Conservation (phyloP, 30 jellyfish, hydroid and myxozoan species). For the Chrysaora quinquecirrha region DNA sequence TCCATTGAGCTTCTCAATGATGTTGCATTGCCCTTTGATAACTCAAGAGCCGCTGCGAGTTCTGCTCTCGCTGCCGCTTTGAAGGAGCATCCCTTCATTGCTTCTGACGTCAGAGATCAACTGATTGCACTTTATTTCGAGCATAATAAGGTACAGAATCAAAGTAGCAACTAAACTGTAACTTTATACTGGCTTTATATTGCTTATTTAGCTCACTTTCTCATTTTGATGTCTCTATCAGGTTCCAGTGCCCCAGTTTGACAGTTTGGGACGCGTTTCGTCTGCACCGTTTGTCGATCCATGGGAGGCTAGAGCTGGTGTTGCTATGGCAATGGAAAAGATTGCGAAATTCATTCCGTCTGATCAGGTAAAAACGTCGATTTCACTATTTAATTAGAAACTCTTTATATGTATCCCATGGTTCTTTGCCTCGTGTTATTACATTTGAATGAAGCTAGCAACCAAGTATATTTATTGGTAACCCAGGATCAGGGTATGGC, state of each 20-base stretch:
- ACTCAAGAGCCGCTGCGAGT: slow-evolving; percentile 77
- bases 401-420: too few relatives aligned
- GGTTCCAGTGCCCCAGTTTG: slow-evolving; percentile 91
- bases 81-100: slow-evolving; percentile 51
- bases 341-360: slow-evolving; percentile 61
- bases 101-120: slow-evolving; percentile 50
- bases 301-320: slow-evolving; percentile 97
- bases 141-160: slow-evolving; percentile 56
- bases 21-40: slow-evolving; percentile 58
- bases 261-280: slow-evolving; percentile 82
- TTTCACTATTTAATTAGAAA: too few relatives aligned
- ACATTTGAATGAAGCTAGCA: too few relatives aligned
- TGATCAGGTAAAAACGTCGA: slow-evolving; percentile 74
- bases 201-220: neutral
- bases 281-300: slow-evolving; percentile 85
- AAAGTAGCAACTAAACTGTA: neutral
- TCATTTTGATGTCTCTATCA: slow-evolving; percentile 10
- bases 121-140: slow-evolving; percentile 66
- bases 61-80: slow-evolving; percentile 80
- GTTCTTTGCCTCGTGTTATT: too few relatives aligned
- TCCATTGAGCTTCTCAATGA: slow-evolving; percentile 74
- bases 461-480: too few relatives aligned
- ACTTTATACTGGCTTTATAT: too few relatives aligned
- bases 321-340: slow-evolving; percentile 79
- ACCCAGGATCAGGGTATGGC: too few relatives aligned